Conservation (phyloP, 2,797 vertebrate genomes). For the Crocidura indochinensis region DNA sequence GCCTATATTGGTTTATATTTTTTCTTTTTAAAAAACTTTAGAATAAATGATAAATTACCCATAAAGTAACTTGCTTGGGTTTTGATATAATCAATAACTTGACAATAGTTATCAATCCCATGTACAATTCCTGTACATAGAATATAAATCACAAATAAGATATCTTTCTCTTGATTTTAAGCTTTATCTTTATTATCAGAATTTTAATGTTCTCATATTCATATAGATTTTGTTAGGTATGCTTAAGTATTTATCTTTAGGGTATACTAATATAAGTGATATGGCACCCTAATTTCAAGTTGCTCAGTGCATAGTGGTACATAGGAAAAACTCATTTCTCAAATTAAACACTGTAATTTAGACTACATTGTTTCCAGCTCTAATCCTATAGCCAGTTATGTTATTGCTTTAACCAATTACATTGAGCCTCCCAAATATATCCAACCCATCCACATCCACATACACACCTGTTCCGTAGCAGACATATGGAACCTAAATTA, state of each 20-base stretch:
- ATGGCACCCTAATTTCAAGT: neutral
- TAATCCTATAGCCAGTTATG: too few species aligned
- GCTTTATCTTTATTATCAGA: neutral
- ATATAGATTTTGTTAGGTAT: neutral
- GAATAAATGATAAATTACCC: neutral
- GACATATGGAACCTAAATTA: too few species aligned
- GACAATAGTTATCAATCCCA: neutral
- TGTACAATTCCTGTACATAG: neutral
- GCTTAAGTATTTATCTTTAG: neutral
- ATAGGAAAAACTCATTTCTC: too few species aligned
- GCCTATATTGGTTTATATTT: neutral
- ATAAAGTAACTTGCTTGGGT: neutral
- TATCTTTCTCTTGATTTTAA: neutral
- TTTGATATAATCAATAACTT: neutral
- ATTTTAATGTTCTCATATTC: neutral
- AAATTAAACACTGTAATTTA: too few species aligned
- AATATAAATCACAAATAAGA: neutral
- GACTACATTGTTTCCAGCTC: too few species aligned
- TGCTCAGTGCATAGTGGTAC: neutral
- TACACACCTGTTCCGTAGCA: too few species aligned
- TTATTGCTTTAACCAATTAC: too few species aligned
- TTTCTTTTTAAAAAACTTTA: conserved; percentile 2
- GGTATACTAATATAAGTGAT: neutral
- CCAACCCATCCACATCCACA: too few species aligned
- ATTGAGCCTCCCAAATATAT: too few species aligned